Evolutionary conservation across 2,888 invertebrate species (phyloP), one percentile per base, ranked within the genome.

Genomic region (Notodonta dromedarius): DNA sequence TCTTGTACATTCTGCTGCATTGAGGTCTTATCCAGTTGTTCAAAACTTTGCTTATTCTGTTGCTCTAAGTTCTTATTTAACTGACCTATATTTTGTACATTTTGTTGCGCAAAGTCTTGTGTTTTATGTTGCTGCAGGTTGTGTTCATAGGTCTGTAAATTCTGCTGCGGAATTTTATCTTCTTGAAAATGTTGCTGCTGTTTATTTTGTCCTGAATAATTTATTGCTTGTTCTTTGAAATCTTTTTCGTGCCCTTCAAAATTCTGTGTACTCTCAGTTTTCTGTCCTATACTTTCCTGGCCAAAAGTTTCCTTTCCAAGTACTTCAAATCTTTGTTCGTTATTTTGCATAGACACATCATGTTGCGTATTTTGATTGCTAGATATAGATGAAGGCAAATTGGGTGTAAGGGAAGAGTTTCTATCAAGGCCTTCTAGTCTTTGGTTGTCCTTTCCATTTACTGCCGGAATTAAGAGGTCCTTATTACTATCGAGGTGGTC

Each of bases 251-350:
- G 13, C 46, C 11, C 44, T 12, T 12, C 44, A 9, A 44, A 12
- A 12, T 44, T 44, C 12, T 44, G 44, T 2, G 44, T 11, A 50
- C 16, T n/a, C 50, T 57, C 58, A 35, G 8, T 39, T 40, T 54
- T 53, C 11, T 59, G 56, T 13, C n/a, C 24, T 6, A 53, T 53
- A 12, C 14, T 40, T 14, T 52, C 51, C 58, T 69, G 61, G 42
- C 44, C 57, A 56, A 68, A 70, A 0, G 70, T 50, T 14, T 60
- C 61, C 44, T 67, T 46, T 58, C 51, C 46, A 66, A 57, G 51
- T 40, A 13, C 51, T 58, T 42, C 16, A 14, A 42, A 24, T 58
- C 8, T 32, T 39, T 58, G 16, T 40, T 58, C 42, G 4, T 39
- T 39, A 24, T 51, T 35, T 16, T 7, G 40, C 6, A 51, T 11